Base-by-base conservation (phyloP, 2,797 vertebrate genomes). In the Poecilia wingei region DNA sequence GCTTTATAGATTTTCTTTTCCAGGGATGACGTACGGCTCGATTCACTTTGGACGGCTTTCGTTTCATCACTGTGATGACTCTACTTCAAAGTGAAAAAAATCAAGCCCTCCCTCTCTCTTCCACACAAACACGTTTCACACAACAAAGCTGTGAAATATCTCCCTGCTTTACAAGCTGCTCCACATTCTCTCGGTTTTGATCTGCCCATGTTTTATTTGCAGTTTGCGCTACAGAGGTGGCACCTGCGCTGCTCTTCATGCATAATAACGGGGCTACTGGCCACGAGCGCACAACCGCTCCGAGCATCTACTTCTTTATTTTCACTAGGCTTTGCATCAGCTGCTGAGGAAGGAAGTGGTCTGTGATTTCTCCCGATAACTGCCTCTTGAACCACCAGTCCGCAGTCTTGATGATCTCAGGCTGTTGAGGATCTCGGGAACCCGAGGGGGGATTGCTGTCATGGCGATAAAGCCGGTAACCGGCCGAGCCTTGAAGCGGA, bases 351-450 rank as follows among this genome's bases (percentile, higher is more conserved):
- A 51, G 47, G 55, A 80, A 72, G 53, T 28, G 14, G 43, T 68
- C 4, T 28, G 31, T 2, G 14, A 51, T 77, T 49, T 75, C 31
- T 72, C 16, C 49, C 13, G 6, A 46, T 41, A 33, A 18, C 7
- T 33, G 55, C 22, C 28, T 75, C 28, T 77, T 6, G 59, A 43
- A 71, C 77, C 22, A 25, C 41, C 49, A 49, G 43, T 22, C 64
- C 18, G 73, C 74, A 74, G 39, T 80, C 76, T 82, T 20, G 74
- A 84, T 90, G 89, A 91, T 81, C 75, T 90, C 83, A 81, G 75
- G 64, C 86, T 72, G 66, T 72, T 41, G 8, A 28, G 20, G 72
- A 86, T 80, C 82, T 88, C 80, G 85, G 82, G 84, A 85, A 79
- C 76, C 71, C 70, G 70, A 81, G 18, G 22, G 76, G 70, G 12